Evolutionary conservation across 2,888 invertebrate species (phyloP).

Genomic region (Nomada ferruginata): DNA sequence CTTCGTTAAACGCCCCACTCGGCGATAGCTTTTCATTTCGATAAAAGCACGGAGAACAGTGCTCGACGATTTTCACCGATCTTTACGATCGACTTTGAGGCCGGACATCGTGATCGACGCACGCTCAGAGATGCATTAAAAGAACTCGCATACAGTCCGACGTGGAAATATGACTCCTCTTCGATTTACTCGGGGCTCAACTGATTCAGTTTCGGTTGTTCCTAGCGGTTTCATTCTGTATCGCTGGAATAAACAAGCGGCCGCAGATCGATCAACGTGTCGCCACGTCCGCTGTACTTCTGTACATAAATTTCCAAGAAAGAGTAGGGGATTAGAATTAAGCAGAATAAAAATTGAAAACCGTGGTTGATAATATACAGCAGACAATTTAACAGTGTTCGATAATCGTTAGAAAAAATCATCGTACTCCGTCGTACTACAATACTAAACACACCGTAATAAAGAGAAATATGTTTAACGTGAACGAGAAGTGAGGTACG

Average conservation of each 20-base stretch:
- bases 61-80: constrained; percentile 5
- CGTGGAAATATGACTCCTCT: constrained; percentile 24
- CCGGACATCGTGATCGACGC: constrained; percentile 18
- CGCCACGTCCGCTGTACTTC: constrained; percentile 59
- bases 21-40: constrained; percentile 50
- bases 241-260: constrained; percentile 62
- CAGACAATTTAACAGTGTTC: too few relatives aligned
- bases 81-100: constrained; percentile 15
- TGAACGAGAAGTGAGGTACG: too few relatives aligned
- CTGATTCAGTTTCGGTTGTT: not conserved
- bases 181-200: not conserved
- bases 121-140: not conserved
- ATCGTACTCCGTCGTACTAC: too few relatives aligned
- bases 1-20: constrained; percentile 34
- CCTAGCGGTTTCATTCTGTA: constrained; percentile 43
- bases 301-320: constrained; percentile 21
- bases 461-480: too few relatives aligned
- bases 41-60: constrained; percentile 33
- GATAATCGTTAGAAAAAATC: too few relatives aligned
- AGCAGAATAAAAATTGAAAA: not conserved
- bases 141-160: not conserved
- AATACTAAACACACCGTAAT: too few relatives aligned
- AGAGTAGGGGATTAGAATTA: not conserved
- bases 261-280: constrained; percentile 58
- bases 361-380: not conserved